A percentile compares a stretch with the other conserved stretches of the same genome.
Evolutionary conservation across 2,888 invertebrate genomes (phyloP).

Genomic region (Drosophila cognata): DNA sequence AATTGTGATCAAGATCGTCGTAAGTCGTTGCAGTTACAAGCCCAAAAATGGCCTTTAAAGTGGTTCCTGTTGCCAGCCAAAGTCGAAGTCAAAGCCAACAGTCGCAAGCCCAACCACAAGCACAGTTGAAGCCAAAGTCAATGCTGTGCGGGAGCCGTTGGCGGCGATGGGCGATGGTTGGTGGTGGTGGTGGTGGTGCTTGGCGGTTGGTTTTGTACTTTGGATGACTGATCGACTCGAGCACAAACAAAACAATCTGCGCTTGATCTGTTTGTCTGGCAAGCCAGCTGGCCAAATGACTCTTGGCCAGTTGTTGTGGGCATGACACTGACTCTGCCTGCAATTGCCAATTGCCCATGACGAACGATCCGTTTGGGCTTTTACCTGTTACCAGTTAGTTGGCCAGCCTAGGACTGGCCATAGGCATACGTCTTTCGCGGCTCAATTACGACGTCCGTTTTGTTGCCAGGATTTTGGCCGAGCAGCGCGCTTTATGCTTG

Average conservation of each 20-base stretch:
- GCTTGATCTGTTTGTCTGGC: slow-evolving; percentile 65
- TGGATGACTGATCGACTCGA: slow-evolving; percentile 78
- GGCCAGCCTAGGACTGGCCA: slow-evolving; percentile 30
- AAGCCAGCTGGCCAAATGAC: slow-evolving; percentile 33
- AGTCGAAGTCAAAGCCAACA: slow-evolving; percentile 20
- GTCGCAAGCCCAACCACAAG: slow-evolving; percentile 5
- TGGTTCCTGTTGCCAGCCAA: slow-evolving; percentile 35
- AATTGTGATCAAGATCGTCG: slow-evolving; percentile 81
- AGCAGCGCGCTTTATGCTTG: slow-evolving; percentile 30
- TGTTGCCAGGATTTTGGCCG: slow-evolving; percentile 62
- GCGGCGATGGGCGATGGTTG: slow-evolving; percentile 33
- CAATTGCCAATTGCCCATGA: slow-evolving; percentile 76
- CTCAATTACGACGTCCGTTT: slow-evolving; percentile 75
- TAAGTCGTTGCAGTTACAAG: slow-evolving; percentile 54
- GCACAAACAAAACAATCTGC: slow-evolving; percentile 79
- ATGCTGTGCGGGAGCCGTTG: slow-evolving; percentile 70
- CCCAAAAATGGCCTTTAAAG: slow-evolving; percentile 72
- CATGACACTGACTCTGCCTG: slow-evolving; percentile 29
- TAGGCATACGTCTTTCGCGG: slow-evolving; percentile 70
- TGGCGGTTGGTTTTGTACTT: slow-evolving; percentile 59
- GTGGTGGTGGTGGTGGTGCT: slow-evolving; percentile 24
- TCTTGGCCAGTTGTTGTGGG: slow-evolving; percentile 40
- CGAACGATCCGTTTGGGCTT: slow-evolving; percentile 77
- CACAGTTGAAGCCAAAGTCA: slow-evolving; percentile 31
- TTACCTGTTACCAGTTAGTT: slow-evolving; percentile 65